phyloP scores from a whole-genome alignment of 2,113 vertebrate species.

The Epinephelus fuscoguttatus region DNA sequence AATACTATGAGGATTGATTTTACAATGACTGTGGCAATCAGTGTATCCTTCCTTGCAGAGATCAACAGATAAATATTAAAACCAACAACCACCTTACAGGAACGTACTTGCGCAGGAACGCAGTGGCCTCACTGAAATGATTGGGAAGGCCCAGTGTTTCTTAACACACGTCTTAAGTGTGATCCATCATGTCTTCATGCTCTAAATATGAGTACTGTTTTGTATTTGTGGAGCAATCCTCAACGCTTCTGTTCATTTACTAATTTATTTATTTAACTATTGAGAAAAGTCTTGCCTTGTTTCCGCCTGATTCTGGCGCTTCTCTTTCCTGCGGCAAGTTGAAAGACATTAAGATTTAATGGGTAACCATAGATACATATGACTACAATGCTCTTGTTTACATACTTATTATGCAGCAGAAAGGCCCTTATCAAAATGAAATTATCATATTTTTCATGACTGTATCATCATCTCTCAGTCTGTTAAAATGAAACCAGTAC shows the following conservation, averaged over 20 bases:
- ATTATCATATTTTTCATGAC: not conserved
- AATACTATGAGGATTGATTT: not conserved
- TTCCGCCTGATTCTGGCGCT: not conserved
- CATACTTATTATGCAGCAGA: not conserved
- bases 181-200: constrained; percentile 7
- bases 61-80: too few species aligned
- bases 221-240: not conserved
- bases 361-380: not conserved
- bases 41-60: too few species aligned
- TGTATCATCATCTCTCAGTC: not conserved
- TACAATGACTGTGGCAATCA: not conserved
- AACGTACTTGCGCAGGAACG: too few species aligned
- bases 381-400: not conserved
- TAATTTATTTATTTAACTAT: not conserved
- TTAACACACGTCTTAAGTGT: not conserved
- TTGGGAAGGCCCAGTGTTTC: too few species aligned
- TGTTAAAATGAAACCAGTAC: not conserved
- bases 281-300: not conserved
- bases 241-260: constrained; percentile 1
- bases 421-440: not conserved
- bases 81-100: too few species aligned
- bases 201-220: not conserved
- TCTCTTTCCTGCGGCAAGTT: not conserved
- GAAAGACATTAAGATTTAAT: not conserved
- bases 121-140: too few species aligned